Conservation (phyloP, 2,797 vertebrate species). For the Cephalopachus bancanus region DNA sequence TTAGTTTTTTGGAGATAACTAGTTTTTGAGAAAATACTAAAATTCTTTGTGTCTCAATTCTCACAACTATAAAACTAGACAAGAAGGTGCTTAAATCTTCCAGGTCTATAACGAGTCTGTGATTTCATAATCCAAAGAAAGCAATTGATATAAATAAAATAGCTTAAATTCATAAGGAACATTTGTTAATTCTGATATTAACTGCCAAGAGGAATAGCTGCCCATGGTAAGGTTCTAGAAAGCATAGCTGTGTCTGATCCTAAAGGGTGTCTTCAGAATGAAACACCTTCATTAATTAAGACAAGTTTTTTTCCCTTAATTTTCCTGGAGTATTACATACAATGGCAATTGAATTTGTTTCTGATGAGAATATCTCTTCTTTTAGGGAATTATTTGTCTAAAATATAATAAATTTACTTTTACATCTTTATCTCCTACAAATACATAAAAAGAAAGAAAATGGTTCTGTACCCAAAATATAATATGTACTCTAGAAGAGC, state of each 20-base stretch:
- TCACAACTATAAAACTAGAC: constrained; percentile 32
- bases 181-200: constrained; percentile 27
- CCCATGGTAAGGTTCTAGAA: background rate
- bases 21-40: background rate
- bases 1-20: background rate
- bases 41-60: background rate
- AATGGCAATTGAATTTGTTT: constrained; percentile 24
- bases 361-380: background rate
- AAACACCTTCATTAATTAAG: background rate
- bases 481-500: constrained; percentile 41
- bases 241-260: background rate
- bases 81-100: constrained; percentile 24
- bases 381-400: constrained; percentile 29
- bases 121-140: constrained; percentile 29
- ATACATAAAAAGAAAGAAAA: constrained; percentile 49
- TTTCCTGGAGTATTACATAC: background rate
- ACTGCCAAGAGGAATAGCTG: background rate
- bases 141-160: background rate
- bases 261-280: background rate
- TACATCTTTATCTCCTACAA: constrained; percentile 46
- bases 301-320: background rate
- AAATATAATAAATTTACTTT: constrained; percentile 41
- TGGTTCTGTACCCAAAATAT: background rate
- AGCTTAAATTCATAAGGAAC: background rate
- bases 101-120: background rate